These are phyloP conservation scores for Gymnoscopelus microlampas DNA, from an alignment of 2,797 vertebrate genomes.

Conservation along the genomic window DNA sequence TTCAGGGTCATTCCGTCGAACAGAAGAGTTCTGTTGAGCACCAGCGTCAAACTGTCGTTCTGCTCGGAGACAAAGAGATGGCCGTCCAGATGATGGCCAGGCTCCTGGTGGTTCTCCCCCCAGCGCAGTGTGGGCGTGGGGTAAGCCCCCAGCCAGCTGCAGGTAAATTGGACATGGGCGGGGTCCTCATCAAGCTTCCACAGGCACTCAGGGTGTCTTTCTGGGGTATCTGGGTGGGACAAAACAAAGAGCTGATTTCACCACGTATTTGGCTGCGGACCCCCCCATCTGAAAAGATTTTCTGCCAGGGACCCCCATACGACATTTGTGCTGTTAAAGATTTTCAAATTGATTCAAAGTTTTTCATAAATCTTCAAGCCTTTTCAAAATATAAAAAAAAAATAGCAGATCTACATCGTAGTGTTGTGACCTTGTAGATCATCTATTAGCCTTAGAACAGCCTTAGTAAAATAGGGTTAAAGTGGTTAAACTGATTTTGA, in stretches of 20 bases:
- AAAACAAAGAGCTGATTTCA: background rate
- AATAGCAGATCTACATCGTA: no score
- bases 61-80: constrained; percentile 32
- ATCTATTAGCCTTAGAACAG: no score
- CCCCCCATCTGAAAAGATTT: background rate
- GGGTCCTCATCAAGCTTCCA: constrained; percentile 50
- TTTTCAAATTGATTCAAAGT: background rate
- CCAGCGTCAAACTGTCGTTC: constrained; percentile 67
- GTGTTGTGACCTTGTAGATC: no score
- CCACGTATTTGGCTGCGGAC: no score
- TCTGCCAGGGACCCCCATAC: no score
- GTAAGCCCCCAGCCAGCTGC: constrained; percentile 87
- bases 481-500: no score
- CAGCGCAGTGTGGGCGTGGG: constrained; percentile 85
- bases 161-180: constrained; percentile 78
- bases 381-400: no score
- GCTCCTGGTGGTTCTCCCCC: constrained; percentile 55
- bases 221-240: constrained; percentile 78
- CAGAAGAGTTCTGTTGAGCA: constrained; percentile 80
- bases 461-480: no score
- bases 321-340: no score
- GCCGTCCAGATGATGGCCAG: background rate
- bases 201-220: constrained; percentile 76
- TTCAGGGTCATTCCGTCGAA: constrained; percentile 76
- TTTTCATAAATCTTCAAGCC: no score